phyloP scores from a whole-genome alignment of 2,888 invertebrate genomes.

The Nomada fucata region DNA sequence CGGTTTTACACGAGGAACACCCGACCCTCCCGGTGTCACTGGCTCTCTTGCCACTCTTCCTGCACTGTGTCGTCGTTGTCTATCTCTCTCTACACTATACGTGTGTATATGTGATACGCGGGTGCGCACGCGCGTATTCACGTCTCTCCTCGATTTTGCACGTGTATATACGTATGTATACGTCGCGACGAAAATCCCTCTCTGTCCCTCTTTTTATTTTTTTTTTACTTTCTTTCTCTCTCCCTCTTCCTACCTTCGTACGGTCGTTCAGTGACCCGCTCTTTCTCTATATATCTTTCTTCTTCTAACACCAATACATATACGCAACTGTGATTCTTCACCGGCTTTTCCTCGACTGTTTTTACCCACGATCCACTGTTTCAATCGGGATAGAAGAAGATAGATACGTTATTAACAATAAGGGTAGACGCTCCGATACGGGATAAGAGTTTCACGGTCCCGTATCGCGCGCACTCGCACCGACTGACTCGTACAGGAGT shows the following conservation, averaged over 20 bases:
- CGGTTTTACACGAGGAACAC: slow-evolving; percentile 64
- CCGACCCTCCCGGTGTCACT: slow-evolving; percentile 66
- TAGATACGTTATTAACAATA: not conserved
- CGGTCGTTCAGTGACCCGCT: slow-evolving; percentile 69
- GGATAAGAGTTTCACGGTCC: slow-evolving; percentile 28
- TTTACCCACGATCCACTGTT: not conserved
- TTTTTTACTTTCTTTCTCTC: slow-evolving; percentile 30
- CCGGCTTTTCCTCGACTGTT: slow-evolving; percentile 21
- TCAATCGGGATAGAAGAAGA: slow-evolving; percentile 4
- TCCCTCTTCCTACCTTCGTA: slow-evolving; percentile 60
- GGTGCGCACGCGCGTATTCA: slow-evolving; percentile 7
- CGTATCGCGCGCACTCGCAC: slow-evolving; percentile 46
- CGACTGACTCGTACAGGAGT: slow-evolving; percentile 40
- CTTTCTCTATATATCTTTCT: slow-evolving; percentile 28
- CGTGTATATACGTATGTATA: slow-evolving; percentile 48
- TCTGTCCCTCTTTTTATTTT: slow-evolving; percentile 51
- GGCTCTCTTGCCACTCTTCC: slow-evolving; percentile 56
- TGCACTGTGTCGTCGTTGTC: slow-evolving; percentile 53
- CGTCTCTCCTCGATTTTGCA: not conserved
- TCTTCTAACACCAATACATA: slow-evolving; percentile 17
- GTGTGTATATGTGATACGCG: slow-evolving; percentile 1
- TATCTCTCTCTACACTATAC: slow-evolving; percentile 39
- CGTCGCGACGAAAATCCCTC: slow-evolving; percentile 61
- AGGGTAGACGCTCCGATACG: slow-evolving; percentile 21
- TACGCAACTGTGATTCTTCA: slow-evolving; percentile 37